Base-by-base conservation (phyloP, 2,113 vertebrate genomes). In the Lampris megalopsis region DNA sequence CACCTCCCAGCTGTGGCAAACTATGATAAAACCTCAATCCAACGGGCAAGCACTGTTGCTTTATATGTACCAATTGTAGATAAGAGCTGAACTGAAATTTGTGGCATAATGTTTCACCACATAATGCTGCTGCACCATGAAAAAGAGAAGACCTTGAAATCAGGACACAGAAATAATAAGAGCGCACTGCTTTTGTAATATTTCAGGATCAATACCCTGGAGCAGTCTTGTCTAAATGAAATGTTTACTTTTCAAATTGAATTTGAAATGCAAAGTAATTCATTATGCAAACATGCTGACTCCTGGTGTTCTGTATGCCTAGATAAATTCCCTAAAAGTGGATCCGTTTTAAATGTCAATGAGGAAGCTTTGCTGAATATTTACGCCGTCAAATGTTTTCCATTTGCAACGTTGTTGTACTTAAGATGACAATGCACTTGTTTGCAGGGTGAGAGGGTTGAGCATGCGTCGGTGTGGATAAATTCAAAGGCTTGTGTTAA, bases 191-290 rank as follows among this genome's bases (percentile, higher is more conserved):
- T 47, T 60, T 37, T 65, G 72, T 83, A 67, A 75, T 84, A 45
- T 83, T 83, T 87, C 40, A 80, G 73, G 67, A 84, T 81, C 63
- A 80, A 76, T 75, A 58, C 9, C 62, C 62, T 58, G 45, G 2
- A 56, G 62, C 37, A 62, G 41, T 41, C 54, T 76, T 71, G 66
- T 72, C 61, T 73, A 71, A 76, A 84, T 77, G 56, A 85, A 79
- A 83, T 80, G 72, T 86, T 84, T 86, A 77, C 73, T 81, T 87
- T 78, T 76, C 38, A 86, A 86, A 82, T 87, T 10, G 50, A 79
- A 80, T 75, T 78, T 74, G 1, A 88, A 77, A 85, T 84, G 49
- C 43, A 59, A 56, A 72, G 53, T 80, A 63, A 79, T 85, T 82
- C 60, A 74, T 56, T 80, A 79, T 82, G 70, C 69, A 85, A 83